Base-by-base conservation (phyloP, 2,797 vertebrate genomes). In the Crocodylus rhombifer region DNA sequence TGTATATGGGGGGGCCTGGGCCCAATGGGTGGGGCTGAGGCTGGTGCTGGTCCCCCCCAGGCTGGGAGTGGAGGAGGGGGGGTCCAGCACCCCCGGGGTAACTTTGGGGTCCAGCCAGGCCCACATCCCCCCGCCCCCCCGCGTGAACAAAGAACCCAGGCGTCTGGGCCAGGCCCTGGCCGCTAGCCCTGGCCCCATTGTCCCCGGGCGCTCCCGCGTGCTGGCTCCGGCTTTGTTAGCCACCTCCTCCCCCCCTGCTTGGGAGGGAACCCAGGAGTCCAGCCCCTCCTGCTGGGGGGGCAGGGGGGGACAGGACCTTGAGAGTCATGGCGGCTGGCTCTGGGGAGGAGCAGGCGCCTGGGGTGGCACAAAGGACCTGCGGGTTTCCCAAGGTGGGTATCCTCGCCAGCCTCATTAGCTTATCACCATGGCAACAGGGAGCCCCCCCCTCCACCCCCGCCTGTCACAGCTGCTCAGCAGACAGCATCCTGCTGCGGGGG, bases 131-230 rank as follows among this genome's bases (percentile, higher is more conserved):
- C 5, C 5, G 36, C 36, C 36, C 36, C 36, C 36, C 36, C 36
- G 36, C 64, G 56, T 33, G 57, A 79, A 84, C 76, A 89, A 84
- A 89, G 82, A 88, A 62, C 61, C 17, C 62, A 63, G 51, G n/a
- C 36, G 15, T 42, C 25, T 18, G 33, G 21, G 21, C 17, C 20
- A 74, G 64, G 86, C 55, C 20, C 28, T 20, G 36, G 56, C 23
- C 51, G 15, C 55, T 23, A 18, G 23, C 62, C 56, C 42, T 55
- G 36, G 57, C 76, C 86, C 77, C 77, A 80, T 88, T 91, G 90
- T 91, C 90, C 90, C 90, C 77, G 5, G 71, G 55, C 13, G 69
- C 81, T 81, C 67, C 77, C 80, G 78, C 78, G 74, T 82, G 17
- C 61, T 18, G 28, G 21, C 64, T 23, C 20, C n/a, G 58, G 79